Conservation (phyloP, 2,113 vertebrate species). For the Poecilia latipinna region DNA sequence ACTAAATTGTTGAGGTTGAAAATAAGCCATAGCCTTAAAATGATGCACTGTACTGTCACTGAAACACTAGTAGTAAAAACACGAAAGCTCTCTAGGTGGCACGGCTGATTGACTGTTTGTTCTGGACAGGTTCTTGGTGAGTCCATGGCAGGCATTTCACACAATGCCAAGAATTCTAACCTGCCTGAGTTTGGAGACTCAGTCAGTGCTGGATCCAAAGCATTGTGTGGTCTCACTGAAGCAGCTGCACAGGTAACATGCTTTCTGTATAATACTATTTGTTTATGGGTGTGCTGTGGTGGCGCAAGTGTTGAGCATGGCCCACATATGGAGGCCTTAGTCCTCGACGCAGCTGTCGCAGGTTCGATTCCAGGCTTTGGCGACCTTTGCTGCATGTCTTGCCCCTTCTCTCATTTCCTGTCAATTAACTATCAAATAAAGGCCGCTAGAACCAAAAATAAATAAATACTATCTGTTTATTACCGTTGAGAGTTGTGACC, state of each 20-base stretch:
- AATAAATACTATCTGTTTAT: background rate
- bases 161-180: conserved; percentile 97
- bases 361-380: no score
- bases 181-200: conserved; percentile 94
- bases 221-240: conserved; percentile 94
- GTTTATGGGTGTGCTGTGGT: no score
- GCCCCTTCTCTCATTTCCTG: no score
- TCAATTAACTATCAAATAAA: no score
- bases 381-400: no score
- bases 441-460: no score
- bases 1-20: background rate
- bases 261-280: background rate
- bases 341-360: no score
- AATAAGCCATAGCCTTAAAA: background rate
- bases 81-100: background rate
- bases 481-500: background rate
- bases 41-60: no score
- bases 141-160: conserved; percentile 97
- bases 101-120: background rate
- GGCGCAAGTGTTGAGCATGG: no score
- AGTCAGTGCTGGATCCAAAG: conserved; percentile 92
- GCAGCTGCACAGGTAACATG: conserved; percentile 92
- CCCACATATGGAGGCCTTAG: no score
- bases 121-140: conserved; percentile 89
- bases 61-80: background rate